Evolutionary conservation across 2,797 vertebrate genomes (phyloP), one percentile per base, ranked within the genome.

Genomic region (Tenualosa thibaudeaui): DNA sequence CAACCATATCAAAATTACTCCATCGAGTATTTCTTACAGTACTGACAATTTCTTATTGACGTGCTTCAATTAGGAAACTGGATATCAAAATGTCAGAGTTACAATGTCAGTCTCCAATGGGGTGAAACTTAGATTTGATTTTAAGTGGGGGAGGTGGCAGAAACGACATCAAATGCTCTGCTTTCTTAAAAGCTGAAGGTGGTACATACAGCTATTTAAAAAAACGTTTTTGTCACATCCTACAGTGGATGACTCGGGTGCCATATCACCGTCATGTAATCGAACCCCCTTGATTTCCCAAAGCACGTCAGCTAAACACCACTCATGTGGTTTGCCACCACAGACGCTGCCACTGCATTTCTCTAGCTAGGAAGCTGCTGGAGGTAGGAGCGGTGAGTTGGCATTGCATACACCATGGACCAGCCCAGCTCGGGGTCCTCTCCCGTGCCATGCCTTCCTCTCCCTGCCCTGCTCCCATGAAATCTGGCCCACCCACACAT

Each of bases 21-120:
- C 40, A 85, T 86, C 62, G 88, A 90, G 91, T 87, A 84, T 89
- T 89, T 40, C 4, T 88, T 92, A 92, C 90, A 93, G 93, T 90
- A 87, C 81, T 87, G 87, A 86, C 87, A 78, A 31, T 54, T 68
- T 88, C 43, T 71, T 81, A 60, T 83, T 50, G 31, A 75, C 31
- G 15, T 75, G 37, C 68, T 5, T 68, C 54, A 56, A 56, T 19
- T 26, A 68, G 65, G 10, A 68, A 68, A 37, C 65, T 68, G 24
- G 65, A 10, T 68, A 37, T 68, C 24, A 68, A 37, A 31, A 31
- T 68, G 12, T 37, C 12, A 31, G 2, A 24, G 65, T 68, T 7
- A 51, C 3, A 51, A 51, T 51, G 50, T 12, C 50, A 51, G 50
- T 51, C 50, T 75, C 68, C 37, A 15, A 17, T 31, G 68, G 68